Base-by-base conservation (phyloP, 2,888 invertebrate species). In the Danaus chrysippus region DNA sequence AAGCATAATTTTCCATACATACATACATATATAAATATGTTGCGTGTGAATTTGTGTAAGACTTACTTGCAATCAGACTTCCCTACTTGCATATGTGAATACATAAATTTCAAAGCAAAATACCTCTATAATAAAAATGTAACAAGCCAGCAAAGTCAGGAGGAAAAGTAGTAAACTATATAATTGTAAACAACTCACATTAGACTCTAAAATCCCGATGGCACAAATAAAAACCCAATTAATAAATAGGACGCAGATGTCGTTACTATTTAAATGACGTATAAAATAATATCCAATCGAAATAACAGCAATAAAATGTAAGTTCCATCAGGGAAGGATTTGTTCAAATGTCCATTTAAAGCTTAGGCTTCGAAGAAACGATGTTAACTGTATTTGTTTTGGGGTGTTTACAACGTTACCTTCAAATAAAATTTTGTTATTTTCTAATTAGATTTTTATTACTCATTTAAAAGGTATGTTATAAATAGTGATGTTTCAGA, bases 261-360 rank as follows among this genome's bases (percentile, higher is more conserved):
- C 49, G 49, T 49, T 49, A 58, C 63, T 56, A 55, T 61, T 61
- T 44, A 41, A 66, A 57, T 44, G 53, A 13, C 42, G 13, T 42
- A 42, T 53, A 58, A 53, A 56, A 43, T 42, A 43, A 56, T 56
- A 56, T 44, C 56, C 56, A 43, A 56, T 43, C 56, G 56, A 56
- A 56, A 59, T 63, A 56, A 56, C 56, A 56, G 43, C 56, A 15
- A 56, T 56, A 56, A 56, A 43, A 19, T 9, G 43, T 56, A 56
- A 56, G 42, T 56, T 56, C 43, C 56, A 43, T 56, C 19, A 15
- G 56, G 42, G 56, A 56, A 42, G 56, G 43, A 43, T 56, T 56
- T 43, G 17, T 42, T 58, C 43, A 61, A 55, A 46, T 17, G 59
- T 15, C 43, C 66, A 54, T 41, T 61, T 54, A 63, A 66, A 54